phyloP scores from a whole-genome alignment of 2,797 vertebrate species.

The Gallinago nigripennis region DNA sequence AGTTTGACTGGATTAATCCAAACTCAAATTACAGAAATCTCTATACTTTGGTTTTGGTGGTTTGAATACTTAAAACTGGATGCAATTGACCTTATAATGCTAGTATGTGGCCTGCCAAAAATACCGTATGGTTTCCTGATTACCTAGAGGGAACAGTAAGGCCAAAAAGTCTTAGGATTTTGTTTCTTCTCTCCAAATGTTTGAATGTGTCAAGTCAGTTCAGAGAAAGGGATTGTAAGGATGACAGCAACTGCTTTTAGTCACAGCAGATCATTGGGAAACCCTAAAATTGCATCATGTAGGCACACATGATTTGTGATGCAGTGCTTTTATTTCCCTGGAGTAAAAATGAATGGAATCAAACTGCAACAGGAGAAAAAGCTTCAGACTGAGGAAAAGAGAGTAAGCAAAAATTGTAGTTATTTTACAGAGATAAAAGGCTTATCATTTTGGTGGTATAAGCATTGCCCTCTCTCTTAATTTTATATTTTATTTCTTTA shows the following conservation, averaged over 20 bases:
- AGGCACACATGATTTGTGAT: not conserved
- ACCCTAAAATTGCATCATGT: not conserved
- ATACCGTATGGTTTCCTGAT: not conserved
- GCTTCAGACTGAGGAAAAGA: not conserved
- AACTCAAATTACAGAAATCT: not conserved
- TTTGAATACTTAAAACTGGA: not conserved
- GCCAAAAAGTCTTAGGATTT: not conserved
- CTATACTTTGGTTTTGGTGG: not conserved
- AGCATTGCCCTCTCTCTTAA: rapidly evolving
- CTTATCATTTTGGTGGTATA: not conserved
- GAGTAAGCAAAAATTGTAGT: not conserved
- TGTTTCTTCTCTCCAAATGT: not conserved
- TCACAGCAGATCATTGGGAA: not conserved
- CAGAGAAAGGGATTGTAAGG: not conserved
- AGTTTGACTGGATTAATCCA: not conserved
- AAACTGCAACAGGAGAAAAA: not conserved
- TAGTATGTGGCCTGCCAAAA: not conserved
- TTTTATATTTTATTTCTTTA: not conserved
- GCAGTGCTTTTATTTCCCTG: not conserved
- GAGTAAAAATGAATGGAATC: not conserved
- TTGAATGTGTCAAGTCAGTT: not conserved
- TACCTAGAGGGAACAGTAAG: not conserved
- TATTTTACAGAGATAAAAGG: not conserved
- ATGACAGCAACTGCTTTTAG: not conserved
- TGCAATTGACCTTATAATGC: not conserved